Percentiles rank a stretch among this genome's conserved stretches.
Evolutionary conservation across 2,888 invertebrate genomes (phyloP).

Genomic region (Bedellia somnulentella): DNA sequence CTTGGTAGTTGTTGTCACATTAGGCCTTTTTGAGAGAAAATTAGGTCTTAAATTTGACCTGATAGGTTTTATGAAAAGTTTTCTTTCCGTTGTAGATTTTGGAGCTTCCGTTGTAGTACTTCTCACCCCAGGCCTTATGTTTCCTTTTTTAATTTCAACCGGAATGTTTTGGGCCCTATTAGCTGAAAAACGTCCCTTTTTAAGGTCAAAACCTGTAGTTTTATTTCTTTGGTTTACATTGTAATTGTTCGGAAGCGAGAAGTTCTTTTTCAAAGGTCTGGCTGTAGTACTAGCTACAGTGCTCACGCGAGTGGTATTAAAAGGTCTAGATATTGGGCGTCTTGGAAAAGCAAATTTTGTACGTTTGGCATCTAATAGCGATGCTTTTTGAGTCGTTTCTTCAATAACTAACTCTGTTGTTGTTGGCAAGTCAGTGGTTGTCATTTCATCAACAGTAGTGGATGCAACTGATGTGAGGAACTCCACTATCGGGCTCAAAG

Average conservation of each 20-base stretch:
- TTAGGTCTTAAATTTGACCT: constrained; percentile 40
- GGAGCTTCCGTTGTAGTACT: constrained; percentile 36
- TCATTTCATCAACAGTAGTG: constrained; percentile 11
- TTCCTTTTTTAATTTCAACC: constrained; percentile 32
- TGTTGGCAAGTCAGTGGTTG: constrained; percentile 15
- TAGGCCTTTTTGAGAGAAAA: too few relatives aligned
- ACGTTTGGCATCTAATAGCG: constrained; percentile 31
- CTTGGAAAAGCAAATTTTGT: constrained; percentile 43
- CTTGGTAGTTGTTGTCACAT: too few relatives aligned
- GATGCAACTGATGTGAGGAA: constrained; percentile 16
- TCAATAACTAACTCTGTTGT: constrained; percentile 26
- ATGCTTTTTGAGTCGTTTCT: constrained; percentile 28
- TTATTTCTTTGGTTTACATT: constrained; percentile 26
- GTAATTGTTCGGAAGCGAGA: constrained; percentile 20
- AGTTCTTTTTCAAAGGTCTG: constrained; percentile 26
- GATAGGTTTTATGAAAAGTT: constrained; percentile 34
- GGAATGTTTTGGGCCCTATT: constrained; percentile 45
- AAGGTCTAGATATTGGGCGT: constrained; percentile 30
- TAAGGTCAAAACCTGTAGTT: constrained; percentile 30
- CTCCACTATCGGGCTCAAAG: constrained; percentile 20
- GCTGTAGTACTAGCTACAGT: constrained; percentile 14
- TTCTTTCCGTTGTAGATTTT: constrained; percentile 38
- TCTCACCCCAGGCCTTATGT: constrained; percentile 21
- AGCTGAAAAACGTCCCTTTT: constrained; percentile 31
- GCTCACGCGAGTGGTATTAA: constrained; percentile 27